A percentile compares a stretch with the other conserved stretches of the same genome.
Conservation (phyloP, 2,113 vertebrate species). For the Synodontis membranacea region DNA sequence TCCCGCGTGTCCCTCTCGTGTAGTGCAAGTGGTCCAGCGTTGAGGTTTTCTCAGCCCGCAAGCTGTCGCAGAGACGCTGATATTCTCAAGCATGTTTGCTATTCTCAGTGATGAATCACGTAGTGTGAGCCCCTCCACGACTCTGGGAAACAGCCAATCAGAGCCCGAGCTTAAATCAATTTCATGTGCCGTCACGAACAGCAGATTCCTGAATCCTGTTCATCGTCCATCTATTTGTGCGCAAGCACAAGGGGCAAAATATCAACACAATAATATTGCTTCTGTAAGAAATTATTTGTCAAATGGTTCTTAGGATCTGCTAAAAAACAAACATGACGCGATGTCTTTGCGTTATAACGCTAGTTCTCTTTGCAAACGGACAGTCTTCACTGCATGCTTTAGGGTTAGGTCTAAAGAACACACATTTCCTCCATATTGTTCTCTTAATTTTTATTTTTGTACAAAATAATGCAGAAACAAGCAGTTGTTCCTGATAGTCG, state of each 20-base stretch:
- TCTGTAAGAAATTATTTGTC: neutral
- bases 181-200: neutral
- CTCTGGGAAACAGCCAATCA: neutral
- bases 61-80: neutral
- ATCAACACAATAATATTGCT: neutral
- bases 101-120: neutral
- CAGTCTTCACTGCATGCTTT: too few relatives aligned
- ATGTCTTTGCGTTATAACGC: neutral
- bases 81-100: neutral
- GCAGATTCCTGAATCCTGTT: neutral
- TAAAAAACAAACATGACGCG: neutral
- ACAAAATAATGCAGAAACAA: neutral
- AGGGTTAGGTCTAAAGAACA: neutral
- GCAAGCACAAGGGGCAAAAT: neutral
- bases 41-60: neutral
- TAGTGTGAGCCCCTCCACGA: neutral
- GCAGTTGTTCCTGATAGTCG: neutral
- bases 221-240: neutral
- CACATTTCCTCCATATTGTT: neutral
- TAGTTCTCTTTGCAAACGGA: neutral
- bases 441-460: neutral
- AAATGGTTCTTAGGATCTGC: neutral
- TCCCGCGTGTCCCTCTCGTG: neutral
- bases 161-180: neutral
- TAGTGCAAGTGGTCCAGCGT: neutral